Evolutionary conservation across 1,140 invertebrate species (phyloP), one percentile per base, ranked within the genome.

Genomic region (Drosophila orena): DNA sequence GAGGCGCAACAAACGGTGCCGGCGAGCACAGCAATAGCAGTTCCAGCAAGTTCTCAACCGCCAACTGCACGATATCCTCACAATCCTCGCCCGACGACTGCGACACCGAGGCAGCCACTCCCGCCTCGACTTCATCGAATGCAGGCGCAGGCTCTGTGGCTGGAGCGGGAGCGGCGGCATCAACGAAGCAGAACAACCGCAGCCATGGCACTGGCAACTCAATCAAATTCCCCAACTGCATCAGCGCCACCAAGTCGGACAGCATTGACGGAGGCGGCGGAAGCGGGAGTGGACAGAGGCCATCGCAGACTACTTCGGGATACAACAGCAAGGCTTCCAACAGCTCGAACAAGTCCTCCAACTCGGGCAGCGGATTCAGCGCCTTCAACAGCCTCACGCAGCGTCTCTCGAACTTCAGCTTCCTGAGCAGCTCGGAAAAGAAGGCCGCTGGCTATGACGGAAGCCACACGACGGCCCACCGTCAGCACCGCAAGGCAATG

Each of bases 41-140:
- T 59, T 92, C 91, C 22, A 92, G 91, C 59, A 92, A 92, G 65
- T 92, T 92, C 70, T 91, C 91, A 15, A 92, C 91, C 56, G 91
- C 91, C 65, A 92, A 92, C 64, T 92, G 91, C 70, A 92, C 90
- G 47, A 92, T 92, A 80, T 92, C 91, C 53, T 92, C 91, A 37
- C 91, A 92, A 43, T 92, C 91, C 55, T 92, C 91, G 43, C 91
- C 91, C 20, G 91, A 92, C 44, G 91, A 90, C 52, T 69, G 64
- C 22, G 77, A 78, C 22, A 72, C 71, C 7, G 83, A 78, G 11
- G 52, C 75, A 8, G 60, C 68, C n/a, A 72, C 71, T 3, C 77
- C 69, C 3, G 69, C 73, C 30, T 69, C 69, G 11, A 57, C 68
- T 22, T 35, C 65, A 24, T 70, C 66, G n/a, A 70, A 56, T 69